phyloP scores from a whole-genome alignment of 2,888 invertebrate genomes.

The Pyrgus malvae region DNA sequence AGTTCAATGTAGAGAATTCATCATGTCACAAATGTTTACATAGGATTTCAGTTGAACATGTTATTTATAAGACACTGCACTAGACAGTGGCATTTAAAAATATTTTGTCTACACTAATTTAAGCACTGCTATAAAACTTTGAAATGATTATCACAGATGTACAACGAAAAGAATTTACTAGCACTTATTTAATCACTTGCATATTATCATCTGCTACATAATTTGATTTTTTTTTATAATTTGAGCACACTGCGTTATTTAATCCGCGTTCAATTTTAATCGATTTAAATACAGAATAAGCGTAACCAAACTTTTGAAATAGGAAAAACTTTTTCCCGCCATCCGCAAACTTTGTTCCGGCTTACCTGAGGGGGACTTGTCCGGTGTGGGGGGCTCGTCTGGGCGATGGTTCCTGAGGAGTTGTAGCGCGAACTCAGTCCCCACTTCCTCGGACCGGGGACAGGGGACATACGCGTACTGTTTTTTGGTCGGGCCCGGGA shows the following conservation, averaged over 20 bases:
- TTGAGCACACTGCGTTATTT: too few species aligned
- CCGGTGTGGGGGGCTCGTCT: conserved; percentile 49
- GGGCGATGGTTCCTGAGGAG: conserved; percentile 48
- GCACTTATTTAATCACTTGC: neutral
- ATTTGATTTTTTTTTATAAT: too few species aligned
- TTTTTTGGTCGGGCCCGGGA: conserved; percentile 70
- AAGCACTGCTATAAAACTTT: conserved; percentile 1
- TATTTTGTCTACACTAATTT: conserved; percentile 11
- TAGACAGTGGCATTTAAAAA: neutral
- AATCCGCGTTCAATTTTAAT: too few species aligned
- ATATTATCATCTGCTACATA: too few species aligned
- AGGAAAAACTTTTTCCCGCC: conserved; percentile 36
- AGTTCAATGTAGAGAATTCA: too few species aligned
- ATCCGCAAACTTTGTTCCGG: conserved; percentile 26
- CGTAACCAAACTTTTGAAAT: too few species aligned
- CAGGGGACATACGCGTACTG: conserved; percentile 78
- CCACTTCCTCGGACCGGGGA: conserved; percentile 77
- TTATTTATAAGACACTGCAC: neutral
- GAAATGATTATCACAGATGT: neutral
- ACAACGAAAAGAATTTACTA: neutral
- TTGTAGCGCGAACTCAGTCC: conserved; percentile 71
- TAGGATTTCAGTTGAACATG: neutral
- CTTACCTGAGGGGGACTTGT: conserved; percentile 62
- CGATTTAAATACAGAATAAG: neutral
- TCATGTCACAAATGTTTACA: neutral